These are phyloP conservation scores for Ditylenchus dipsaci DNA, from an alignment of 1,140 invertebrate species.

Conservation along the genomic window DNA sequence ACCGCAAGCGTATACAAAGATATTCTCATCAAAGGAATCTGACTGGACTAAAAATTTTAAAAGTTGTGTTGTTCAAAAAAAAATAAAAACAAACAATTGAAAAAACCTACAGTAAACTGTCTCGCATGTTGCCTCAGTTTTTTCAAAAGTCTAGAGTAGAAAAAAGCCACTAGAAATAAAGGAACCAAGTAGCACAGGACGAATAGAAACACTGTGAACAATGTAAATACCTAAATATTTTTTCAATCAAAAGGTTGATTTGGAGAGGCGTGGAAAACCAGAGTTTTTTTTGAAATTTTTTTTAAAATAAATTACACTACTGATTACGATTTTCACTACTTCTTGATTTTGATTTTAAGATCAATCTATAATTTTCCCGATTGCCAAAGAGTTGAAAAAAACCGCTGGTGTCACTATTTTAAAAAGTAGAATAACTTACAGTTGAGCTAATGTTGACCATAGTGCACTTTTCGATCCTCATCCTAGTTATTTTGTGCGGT, in stretches of 20 bases:
- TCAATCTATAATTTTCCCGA: too few species aligned
- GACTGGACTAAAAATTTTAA: conserved; percentile 23
- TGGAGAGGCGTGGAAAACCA: too few species aligned
- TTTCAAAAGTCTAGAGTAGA: conserved; percentile 46
- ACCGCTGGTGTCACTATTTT: too few species aligned
- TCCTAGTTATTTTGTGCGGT: conserved; percentile 44
- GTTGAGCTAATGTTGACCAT: conserved; percentile 47
- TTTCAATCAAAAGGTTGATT: background rate
- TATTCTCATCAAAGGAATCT: conserved; percentile 55
- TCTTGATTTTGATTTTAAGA: too few species aligned
- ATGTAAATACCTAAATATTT: conserved; percentile 40
- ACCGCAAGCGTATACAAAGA: conserved; percentile 56
- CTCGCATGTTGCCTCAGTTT: conserved; percentile 53
- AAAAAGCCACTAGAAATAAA: conserved; percentile 52
- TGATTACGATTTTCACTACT: too few species aligned
- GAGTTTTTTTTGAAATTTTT: too few species aligned
- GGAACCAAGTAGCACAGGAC: conserved; percentile 54
- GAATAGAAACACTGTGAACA: conserved; percentile 56
- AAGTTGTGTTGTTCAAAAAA: too few species aligned
- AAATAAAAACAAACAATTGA: too few species aligned
- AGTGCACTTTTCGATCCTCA: conserved; percentile 55
- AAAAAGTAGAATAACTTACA: background rate
- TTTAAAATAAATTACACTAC: too few species aligned
- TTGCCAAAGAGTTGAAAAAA: too few species aligned
- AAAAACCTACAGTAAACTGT: conserved; percentile 49